A percentile compares a stretch with the other conserved stretches of the same genome.
These are phyloP conservation scores for Drosophila anomalipes DNA, from an alignment of 2,888 invertebrate genomes.

Conservation along the genomic window DNA sequence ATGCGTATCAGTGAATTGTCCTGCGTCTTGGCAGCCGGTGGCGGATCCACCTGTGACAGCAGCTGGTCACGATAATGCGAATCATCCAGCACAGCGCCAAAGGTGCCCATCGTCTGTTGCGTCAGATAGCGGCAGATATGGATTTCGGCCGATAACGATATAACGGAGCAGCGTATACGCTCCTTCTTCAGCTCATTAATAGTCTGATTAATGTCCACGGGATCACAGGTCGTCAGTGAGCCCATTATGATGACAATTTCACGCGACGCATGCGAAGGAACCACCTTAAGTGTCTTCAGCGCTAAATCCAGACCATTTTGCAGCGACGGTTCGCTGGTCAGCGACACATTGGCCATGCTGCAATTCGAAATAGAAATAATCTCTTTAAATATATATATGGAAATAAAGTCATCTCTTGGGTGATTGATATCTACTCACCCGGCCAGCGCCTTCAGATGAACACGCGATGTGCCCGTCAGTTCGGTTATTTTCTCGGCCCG, in stretches of 20 bases:
- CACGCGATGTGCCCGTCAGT: conserved; percentile 93
- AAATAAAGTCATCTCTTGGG: not conserved
- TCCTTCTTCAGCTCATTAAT: conserved; percentile 91
- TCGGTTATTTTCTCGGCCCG: conserved; percentile 96
- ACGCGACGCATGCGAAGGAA: conserved; percentile 97
- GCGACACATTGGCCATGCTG: conserved; percentile 88
- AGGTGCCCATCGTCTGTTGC: conserved; percentile 94
- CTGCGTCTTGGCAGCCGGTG: conserved; percentile 89
- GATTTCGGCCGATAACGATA: conserved; percentile 98
- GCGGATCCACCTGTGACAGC: conserved; percentile 89
- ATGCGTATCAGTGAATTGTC: conserved; percentile 95
- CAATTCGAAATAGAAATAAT: not conserved
- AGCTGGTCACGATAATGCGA: conserved; percentile 90
- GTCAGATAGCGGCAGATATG: conserved; percentile 95
- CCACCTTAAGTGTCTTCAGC: conserved; percentile 91
- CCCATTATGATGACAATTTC: conserved; percentile 97
- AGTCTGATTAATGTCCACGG: conserved; percentile 94
- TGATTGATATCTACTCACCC: conserved; percentile 81
- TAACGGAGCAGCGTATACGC: conserved; percentile 96
- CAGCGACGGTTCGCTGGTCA: conserved; percentile 97
- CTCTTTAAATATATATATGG: not conserved
- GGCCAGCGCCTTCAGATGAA: conserved; percentile 90
- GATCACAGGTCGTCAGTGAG: conserved; percentile 98
- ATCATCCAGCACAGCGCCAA: conserved; percentile 94
- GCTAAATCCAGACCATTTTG: conserved; percentile 98